A percentile compares a stretch with the other conserved stretches of the same genome.
phyloP scores from a whole-genome alignment of 2,113 vertebrate genomes.

The Dolichotis patagonum region DNA sequence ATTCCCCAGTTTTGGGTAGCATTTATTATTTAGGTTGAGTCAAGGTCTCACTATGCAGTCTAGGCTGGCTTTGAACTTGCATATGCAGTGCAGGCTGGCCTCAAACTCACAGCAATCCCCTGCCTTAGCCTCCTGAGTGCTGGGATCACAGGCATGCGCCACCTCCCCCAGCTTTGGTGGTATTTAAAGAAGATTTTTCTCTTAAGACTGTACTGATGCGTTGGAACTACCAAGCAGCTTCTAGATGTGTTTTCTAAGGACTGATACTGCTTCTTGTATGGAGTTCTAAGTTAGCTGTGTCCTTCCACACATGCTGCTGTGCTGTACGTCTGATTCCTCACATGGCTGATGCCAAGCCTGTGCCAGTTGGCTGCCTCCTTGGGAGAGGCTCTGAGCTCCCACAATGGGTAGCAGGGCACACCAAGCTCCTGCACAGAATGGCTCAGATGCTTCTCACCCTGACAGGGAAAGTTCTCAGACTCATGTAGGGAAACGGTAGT shows the following conservation, averaged over 20 bases:
- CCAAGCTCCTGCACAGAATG: background rate
- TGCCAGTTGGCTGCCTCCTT: background rate
- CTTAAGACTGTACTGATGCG: background rate
- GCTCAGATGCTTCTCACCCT: background rate
- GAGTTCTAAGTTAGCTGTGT: background rate
- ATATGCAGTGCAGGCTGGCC: background rate
- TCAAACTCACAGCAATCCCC: background rate
- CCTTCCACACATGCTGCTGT: background rate
- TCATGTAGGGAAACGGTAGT: background rate
- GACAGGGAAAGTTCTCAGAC: background rate
- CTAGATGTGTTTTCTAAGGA: background rate
- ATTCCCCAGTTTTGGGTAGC: background rate
- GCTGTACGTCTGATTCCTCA: background rate
- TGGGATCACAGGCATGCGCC: background rate
- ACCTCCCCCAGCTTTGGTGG: background rate
- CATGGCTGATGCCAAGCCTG: accelerated
- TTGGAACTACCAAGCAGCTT: background rate
- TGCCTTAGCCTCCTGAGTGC: background rate
- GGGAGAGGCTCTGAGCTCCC: background rate
- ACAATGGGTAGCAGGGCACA: background rate
- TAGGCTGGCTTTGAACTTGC: background rate
- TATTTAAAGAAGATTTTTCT: background rate
- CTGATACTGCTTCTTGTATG: background rate
- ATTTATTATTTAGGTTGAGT: background rate
- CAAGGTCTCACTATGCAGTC: background rate